Base-by-base conservation (phyloP, 2,113 vertebrate genomes). In the Pardalotus punctatus region DNA sequence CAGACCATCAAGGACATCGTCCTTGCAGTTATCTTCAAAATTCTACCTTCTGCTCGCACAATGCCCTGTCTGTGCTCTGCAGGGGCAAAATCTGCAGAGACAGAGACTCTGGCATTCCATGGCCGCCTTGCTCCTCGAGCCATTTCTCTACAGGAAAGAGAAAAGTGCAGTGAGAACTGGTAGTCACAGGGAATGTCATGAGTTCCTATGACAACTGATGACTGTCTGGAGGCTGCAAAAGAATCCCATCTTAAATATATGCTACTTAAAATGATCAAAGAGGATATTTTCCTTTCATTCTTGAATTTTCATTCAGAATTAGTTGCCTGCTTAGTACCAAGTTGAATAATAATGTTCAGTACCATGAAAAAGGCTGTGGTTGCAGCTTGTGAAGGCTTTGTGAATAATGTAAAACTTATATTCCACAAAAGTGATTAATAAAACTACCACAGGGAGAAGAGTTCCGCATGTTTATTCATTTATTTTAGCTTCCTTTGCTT, bases 381-480 rank as follows among this genome's bases (percentile, higher is more conserved):
- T 96, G 38, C 38, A 88, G 29, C 36, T 93, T 87, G 31, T 69
- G 62, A 90, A 57, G 21, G 14, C n/a, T 77, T 72, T 67, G 54
- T 93, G 89, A 94, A 87, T 85, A 95, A 76, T 77, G 9, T 66
- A 77, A 82, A 93, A 85, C 6, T 69, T 66, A 43, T 6, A 50
- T 69, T 89, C 38, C 38, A 58, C 18, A 91, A 72, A 96, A 96
- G 24, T 66, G 20, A 86, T 96, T 85, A 90, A 93, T 73, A 43
- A 76, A 87, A 61, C 36, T 86, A 93, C 33, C 33, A 87, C 5
- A n/a, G 61, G 54, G 81, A 93, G 29, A 72, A 93, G 87, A 65
- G 9, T 82, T 94, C 50, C 77, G 20, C 54, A 88, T 94, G 47
- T 82, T 95, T 95, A 69, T 85, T 93, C 16, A 82, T 93, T 94